phyloP scores from a whole-genome alignment of 2,888 invertebrate species.

The Phanerotoma sp. region DNA sequence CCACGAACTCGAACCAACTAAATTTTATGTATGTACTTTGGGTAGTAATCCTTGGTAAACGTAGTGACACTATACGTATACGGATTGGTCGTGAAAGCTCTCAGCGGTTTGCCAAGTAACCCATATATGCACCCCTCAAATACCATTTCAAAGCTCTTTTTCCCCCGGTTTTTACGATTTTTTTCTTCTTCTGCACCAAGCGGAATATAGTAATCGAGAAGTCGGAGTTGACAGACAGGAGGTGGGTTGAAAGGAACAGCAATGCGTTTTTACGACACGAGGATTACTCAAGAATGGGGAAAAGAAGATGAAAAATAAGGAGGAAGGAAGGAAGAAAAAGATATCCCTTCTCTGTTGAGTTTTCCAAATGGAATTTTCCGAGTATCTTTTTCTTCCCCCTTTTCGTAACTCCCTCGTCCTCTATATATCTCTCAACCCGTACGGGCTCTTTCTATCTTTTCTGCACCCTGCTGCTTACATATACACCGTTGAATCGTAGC shows the following conservation, averaged over 20 bases:
- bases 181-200: not conserved
- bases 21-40: conserved; percentile 2
- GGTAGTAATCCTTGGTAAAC: conserved; percentile 17
- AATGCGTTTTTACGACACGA: conserved; percentile 17
- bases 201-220: not conserved
- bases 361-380: not conserved
- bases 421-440: not conserved
- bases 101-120: conserved; percentile 19
- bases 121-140: conserved; percentile 16
- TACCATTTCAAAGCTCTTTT: conserved; percentile 11
- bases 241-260: not conserved
- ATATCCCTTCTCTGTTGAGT: conserved; percentile 1
- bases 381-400: not conserved
- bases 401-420: not conserved
- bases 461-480: not conserved
- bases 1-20: not conserved
- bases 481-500: not conserved
- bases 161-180: not conserved
- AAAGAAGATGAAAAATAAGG: not conserved
- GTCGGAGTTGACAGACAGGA: not conserved
- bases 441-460: not conserved
- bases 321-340: not conserved
- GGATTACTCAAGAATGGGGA: conserved; percentile 7
- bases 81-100: conserved; percentile 19
- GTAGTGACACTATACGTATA: conserved; percentile 13